Base-by-base conservation (phyloP, 2,113 vertebrate species). In the Sigmodon hispidus region DNA sequence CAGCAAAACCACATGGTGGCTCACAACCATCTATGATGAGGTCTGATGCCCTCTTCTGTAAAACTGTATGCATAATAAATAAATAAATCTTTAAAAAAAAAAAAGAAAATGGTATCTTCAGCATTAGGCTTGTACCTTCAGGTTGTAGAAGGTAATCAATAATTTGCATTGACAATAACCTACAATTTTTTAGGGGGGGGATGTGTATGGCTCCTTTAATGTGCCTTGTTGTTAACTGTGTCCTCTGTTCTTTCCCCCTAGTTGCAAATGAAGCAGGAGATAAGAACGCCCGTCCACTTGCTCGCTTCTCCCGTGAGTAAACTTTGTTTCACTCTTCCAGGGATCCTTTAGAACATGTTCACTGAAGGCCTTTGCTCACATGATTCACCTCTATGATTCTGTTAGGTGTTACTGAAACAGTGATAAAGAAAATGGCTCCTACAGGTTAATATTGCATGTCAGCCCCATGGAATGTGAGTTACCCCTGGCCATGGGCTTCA, bases 181-280 rank as follows among this genome's bases (percentile, higher is more conserved):
- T 43, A 3, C 59, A 22, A 40, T 7, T 26, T 59, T 57, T 10
- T 24, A 10, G 31, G 17, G 76, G 48, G 16, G 48, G 4, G 76
- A 36, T 79, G 16, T 52, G 9, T 59, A 81, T 40, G 22, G 79
- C 12, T 13, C 22, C 36, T 29, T 29, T 40, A 19, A 11, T 0
- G 0, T 31, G 43, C 45, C 77, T 86, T 73, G 22, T 61, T 93
- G 19, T 61, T 87, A 75, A 19, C 36, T 79, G 81, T 69, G 63
- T n/a, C 48, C 43, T 96, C 17, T 96, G 16, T 91, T 24, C 93
- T 17, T 96, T 91, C 90, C 98, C 95, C 91, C 97, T n/a, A 99
- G 99, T 99, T 98, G 99, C 99, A 93, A 99, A 99, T 77, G 99
- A 99, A 98, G 98, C 99, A 34, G 98, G 98, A 87, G 99, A 99